Percentiles rank a stretch among this genome's conserved stretches.
Conservation (phyloP, 2,888 invertebrate genomes). For the Mesorhabditis spiculigera region DNA sequence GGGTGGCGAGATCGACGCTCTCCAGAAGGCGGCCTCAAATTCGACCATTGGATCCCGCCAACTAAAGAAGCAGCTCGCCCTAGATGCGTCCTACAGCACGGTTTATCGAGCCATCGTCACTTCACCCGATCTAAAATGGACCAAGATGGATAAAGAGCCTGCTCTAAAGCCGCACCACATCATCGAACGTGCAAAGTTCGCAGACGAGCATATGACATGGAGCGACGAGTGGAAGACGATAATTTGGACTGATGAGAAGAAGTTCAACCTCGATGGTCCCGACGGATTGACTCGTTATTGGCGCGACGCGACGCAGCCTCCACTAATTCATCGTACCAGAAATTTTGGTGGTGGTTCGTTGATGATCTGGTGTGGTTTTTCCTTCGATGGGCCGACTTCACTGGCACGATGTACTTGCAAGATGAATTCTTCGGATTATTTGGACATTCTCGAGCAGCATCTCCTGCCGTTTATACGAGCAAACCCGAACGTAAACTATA, state of each 20-base stretch:
- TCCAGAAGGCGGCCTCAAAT: too few relatives aligned
- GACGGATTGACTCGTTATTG: slow-evolving; percentile 35
- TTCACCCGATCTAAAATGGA: too few relatives aligned
- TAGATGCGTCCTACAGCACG: too few relatives aligned
- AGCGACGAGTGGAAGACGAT: too few relatives aligned
- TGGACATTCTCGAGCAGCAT: slow-evolving; percentile 8
- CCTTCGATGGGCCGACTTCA: not conserved
- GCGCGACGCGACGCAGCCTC: slow-evolving; percentile 31
- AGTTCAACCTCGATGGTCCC: slow-evolving; percentile 40
- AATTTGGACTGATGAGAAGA: slow-evolving; percentile 41
- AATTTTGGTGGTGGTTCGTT: slow-evolving; percentile 34
- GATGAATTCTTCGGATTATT: slow-evolving; percentile 20
- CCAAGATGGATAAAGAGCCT: too few relatives aligned
- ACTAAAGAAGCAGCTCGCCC: too few relatives aligned
- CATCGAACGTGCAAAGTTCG: too few relatives aligned
- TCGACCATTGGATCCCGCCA: too few relatives aligned
- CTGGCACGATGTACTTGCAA: slow-evolving; percentile 8
- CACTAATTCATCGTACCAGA: slow-evolving; percentile 21
- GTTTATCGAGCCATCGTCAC: too few relatives aligned
- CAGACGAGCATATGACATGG: too few relatives aligned
- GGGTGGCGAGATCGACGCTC: too few relatives aligned
- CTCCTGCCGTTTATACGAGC: slow-evolving; percentile 20
- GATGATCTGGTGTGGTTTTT: slow-evolving; percentile 38
- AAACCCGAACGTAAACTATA: not conserved
- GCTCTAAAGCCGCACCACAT: too few relatives aligned